phyloP scores from a whole-genome alignment of 1,140 invertebrate genomes.

The Dendrolimus kikuchii region DNA sequence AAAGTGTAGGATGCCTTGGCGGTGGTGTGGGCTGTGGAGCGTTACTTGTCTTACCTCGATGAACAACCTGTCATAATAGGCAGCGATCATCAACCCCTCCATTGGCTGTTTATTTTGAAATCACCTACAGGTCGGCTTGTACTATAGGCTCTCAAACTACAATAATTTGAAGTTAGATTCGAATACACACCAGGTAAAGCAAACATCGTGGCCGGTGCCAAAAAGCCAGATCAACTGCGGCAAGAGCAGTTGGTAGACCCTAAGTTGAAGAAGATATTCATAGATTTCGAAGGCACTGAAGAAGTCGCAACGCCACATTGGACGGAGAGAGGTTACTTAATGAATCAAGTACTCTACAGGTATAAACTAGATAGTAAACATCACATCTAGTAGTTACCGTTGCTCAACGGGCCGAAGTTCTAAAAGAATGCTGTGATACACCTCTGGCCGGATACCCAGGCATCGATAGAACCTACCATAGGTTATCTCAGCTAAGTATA shows the following conservation, averaged over 20 bases:
- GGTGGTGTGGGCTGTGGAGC: constrained; percentile 55
- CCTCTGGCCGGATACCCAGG: constrained; percentile 3
- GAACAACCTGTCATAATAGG: constrained; percentile 18
- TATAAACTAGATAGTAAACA: constrained; percentile 6
- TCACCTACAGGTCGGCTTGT: constrained; percentile 40
- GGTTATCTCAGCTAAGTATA: not conserved
- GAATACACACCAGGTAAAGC: constrained; percentile 28
- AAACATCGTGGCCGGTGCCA: constrained; percentile 27
- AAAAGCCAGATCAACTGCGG: too few species aligned
- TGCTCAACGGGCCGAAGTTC: not conserved
- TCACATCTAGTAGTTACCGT: constrained; percentile 9
- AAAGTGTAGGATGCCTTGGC: constrained; percentile 65
- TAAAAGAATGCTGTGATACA: constrained; percentile 5
- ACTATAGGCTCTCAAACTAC: constrained; percentile 56
- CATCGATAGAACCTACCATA: constrained; percentile 5
- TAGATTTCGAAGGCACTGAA: constrained; percentile 8
- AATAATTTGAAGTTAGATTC: constrained; percentile 38
- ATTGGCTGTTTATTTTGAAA: constrained; percentile 59
- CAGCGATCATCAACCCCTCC: constrained; percentile 63
- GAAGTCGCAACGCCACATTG: not conserved
- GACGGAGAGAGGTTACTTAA: constrained; percentile 4
- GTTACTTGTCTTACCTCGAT: constrained; percentile 44
- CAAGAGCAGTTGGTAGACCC: constrained; percentile 14
- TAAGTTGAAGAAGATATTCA: constrained; percentile 7
- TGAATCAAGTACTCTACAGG: constrained; percentile 9